Percentiles rank a stretch among this genome's conserved stretches.
Evolutionary conservation across 2,888 invertebrate genomes (phyloP).

Genomic region (Cryptus viduatorius): DNA sequence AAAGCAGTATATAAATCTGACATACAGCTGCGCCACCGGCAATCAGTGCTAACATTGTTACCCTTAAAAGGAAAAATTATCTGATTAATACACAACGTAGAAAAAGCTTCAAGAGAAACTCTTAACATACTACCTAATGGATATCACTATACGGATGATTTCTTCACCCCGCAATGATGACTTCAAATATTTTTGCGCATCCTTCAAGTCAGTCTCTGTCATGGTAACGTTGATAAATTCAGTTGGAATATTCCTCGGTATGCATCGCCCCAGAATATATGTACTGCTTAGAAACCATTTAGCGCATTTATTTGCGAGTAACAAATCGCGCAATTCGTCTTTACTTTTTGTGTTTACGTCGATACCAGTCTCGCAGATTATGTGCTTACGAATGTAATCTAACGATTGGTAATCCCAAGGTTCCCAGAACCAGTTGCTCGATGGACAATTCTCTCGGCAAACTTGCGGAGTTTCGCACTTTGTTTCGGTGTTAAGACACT

Average conservation of each 20-base stretch:
- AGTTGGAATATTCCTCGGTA: conserved; percentile 83
- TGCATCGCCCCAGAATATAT: conserved; percentile 86
- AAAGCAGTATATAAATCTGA: conserved; percentile 93
- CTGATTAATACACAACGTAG: not conserved
- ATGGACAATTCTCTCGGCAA: conserved; percentile 92
- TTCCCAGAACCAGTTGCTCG: conserved; percentile 82
- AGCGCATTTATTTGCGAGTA: conserved; percentile 89
- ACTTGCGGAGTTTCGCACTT: conserved; percentile 95
- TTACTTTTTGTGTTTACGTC: conserved; percentile 83
- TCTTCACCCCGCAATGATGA: conserved; percentile 85
- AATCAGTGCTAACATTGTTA: conserved; percentile 89
- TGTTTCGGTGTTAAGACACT: conserved; percentile 91
- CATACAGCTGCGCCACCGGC: conserved; percentile 89
- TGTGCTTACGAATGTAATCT: conserved; percentile 84
- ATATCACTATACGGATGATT: conserved; percentile 74
- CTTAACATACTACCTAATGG: conserved; percentile 73
- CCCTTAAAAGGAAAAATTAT: conserved; percentile 85
- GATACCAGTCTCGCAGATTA: conserved; percentile 88
- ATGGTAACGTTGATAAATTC: conserved; percentile 76
- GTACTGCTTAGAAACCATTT: conserved; percentile 89
- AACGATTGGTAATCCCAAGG: conserved; percentile 9
- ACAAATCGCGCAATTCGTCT: conserved; percentile 84
- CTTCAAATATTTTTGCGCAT: conserved; percentile 85
- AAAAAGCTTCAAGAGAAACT: not conserved
- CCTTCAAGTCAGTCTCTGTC: conserved; percentile 82